Conservation (phyloP, 2,113 vertebrate genomes). For the Chionodraco myersi region DNA sequence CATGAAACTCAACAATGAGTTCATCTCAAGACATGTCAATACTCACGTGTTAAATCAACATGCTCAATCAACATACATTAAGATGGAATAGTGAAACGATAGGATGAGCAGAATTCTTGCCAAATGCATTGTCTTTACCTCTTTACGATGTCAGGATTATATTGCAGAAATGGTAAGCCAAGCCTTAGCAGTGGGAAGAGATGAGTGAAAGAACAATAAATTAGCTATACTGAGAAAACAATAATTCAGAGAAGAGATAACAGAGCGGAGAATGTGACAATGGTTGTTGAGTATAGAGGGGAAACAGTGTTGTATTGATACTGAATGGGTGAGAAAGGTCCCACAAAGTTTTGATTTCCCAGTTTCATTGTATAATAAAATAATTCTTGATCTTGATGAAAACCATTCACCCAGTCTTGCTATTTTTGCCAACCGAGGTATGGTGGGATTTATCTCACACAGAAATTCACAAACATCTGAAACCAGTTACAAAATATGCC, state of each 20-base stretch:
- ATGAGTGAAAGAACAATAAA: slow-evolving; percentile 46
- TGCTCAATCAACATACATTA: background rate
- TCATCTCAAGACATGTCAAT: background rate
- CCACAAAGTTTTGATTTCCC: background rate
- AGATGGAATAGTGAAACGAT: background rate
- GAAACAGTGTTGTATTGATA: background rate
- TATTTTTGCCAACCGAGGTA: background rate
- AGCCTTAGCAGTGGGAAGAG: slow-evolving; percentile 76
- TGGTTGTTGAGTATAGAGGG: background rate
- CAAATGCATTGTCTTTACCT: slow-evolving; percentile 74
- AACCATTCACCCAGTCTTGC: background rate
- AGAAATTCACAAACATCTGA: background rate
- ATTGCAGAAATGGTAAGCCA: slow-evolving; percentile 82
- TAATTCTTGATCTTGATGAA: background rate
- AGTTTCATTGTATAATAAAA: background rate
- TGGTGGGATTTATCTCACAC: background rate
- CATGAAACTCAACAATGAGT: slow-evolving; percentile 7
- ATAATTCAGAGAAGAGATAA: slow-evolving; percentile 1
- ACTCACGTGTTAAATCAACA: background rate
- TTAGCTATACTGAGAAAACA: slow-evolving; percentile 49
- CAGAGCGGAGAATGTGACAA: background rate
- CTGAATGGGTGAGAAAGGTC: background rate
- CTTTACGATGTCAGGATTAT: slow-evolving; percentile 67
- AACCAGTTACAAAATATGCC: background rate
- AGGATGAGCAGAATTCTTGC: background rate